Base-by-base conservation (phyloP, 1,140 invertebrate species). In the Bicyclus anynana region DNA sequence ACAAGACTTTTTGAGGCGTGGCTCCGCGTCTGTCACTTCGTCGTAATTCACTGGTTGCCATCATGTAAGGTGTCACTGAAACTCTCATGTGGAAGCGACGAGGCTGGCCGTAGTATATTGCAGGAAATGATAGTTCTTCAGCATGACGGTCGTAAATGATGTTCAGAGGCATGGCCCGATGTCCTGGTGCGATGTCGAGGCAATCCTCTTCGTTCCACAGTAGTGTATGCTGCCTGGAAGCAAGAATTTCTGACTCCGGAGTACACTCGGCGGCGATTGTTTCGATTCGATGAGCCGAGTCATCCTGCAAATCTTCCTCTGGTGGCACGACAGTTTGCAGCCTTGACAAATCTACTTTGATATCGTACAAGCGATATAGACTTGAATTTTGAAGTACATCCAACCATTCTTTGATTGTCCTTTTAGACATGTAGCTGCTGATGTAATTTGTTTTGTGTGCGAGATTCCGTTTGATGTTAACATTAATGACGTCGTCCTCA, bases 401-500 rank as follows among this genome's bases (percentile, higher is more conserved):
- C 57, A 71, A 23, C 65, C 69, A 71, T 18, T 21, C 49, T 21
- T 9, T 66, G 44, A 72, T 51, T 52, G 62, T 68, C 56, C 53
- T 50, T 53, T 67, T 62, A 23, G 62, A 65, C 65, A 65, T 52
- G 53, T 67, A 67, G 37, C 56, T 58, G 49, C 56, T 69, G 37
- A 72, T 60, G 63, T 62, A 66, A 5, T 4, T 18, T 3, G 69
- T 44, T 68, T 68, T 72, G 46, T 72, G 53, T 4, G 61, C 60
- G 46, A 72, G 26, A 18, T 66, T 68, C 33, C 59, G 23, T 20
- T 68, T 38, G 47, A 69, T 66, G 63, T 72, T 68, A 16, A 76
- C 74, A 60, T 80, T 80, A 40, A 81, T 76, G 20, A 59, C 63
- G 16, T 81, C 47, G 58, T 83, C 80, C 46, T 78, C 76, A 51